phyloP scores from a whole-genome alignment of 2,797 vertebrate genomes.

The Characodon lateralis region DNA sequence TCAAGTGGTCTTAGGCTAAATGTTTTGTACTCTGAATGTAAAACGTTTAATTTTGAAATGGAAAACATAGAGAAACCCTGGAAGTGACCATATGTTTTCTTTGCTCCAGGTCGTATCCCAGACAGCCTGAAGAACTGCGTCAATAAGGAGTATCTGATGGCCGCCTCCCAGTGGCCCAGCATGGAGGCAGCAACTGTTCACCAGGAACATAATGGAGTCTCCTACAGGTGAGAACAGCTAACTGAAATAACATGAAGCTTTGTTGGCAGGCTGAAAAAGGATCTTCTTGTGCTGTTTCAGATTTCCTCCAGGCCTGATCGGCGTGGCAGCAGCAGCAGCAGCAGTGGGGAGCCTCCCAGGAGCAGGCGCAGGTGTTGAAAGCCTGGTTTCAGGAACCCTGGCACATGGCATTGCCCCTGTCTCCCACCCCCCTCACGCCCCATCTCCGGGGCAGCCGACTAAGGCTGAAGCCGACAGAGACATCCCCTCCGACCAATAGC shows the following conservation, averaged over 20 bases:
- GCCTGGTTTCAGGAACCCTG: slow-evolving; percentile 86
- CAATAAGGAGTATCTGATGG: slow-evolving; percentile 94
- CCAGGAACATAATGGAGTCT: slow-evolving; percentile 90
- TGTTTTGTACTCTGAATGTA: no score
- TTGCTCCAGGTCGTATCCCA: slow-evolving; percentile 87
- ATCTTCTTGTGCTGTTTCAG: slow-evolving; percentile 68
- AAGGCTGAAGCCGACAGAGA: slow-evolving; percentile 96
- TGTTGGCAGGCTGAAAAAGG: not conserved
- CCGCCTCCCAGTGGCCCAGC: slow-evolving; percentile 91
- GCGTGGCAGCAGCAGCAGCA: slow-evolving; percentile 84
- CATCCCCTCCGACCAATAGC: slow-evolving; percentile 94
- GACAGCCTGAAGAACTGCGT: slow-evolving; percentile 95
- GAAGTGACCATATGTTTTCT: not conserved
- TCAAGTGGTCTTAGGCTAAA: no score
- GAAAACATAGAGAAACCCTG: not conserved
- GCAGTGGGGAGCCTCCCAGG: slow-evolving; percentile 86
- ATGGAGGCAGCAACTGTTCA: slow-evolving; percentile 90
- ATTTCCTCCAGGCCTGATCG: slow-evolving; percentile 89
- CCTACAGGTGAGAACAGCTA: slow-evolving; percentile 84
- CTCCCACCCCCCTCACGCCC: slow-evolving; percentile 87
- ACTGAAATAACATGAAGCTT: not conserved
- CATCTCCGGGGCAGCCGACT: slow-evolving; percentile 89
- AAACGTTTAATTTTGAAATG: no score
- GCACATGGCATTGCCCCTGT: slow-evolving; percentile 87
- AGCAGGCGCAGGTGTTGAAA: slow-evolving; percentile 86